Base-by-base conservation (phyloP, 2,888 invertebrate species). In the Leptinotarsa peninsularis region DNA sequence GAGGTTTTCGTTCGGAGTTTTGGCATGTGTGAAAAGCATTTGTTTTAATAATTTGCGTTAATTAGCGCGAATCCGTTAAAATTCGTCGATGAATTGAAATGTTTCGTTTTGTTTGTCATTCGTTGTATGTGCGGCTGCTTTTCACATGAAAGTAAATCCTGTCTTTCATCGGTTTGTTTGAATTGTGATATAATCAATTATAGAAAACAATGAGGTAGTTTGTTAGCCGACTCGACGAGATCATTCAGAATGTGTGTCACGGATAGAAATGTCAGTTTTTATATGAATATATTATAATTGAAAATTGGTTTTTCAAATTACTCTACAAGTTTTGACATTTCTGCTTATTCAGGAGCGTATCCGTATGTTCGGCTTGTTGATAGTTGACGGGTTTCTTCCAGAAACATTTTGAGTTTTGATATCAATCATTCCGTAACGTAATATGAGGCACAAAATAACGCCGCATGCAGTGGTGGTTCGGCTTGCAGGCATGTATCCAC, bases 21-120 rank as follows among this genome's bases (percentile, higher is more conserved):
- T 72, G 76, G 74, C 76, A 74, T 76, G 76, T 74, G 76, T 74
- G 74, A 76, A 76, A 76, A 74, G 72, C 74, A 66, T 74, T 74
- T 75, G 60, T 54, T 71, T 67, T 74, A 54, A 63, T 56, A 43
- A 69, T 69, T 69, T n/a, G 18, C 69, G 54, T 58, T 56, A 17
- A 52, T 69, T 69, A 69, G 69, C 69, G 17, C n/a, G 13, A 69
- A 27, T 43, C 13, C 54, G 69, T 69, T 23, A 21, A 69, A 33
- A 56, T 69, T 15, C 43, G 43, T 56, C 56, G 69, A 69, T 69
- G 56, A 69, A 69, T 56, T 33, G 69, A 63, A 63, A 63, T 63
- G 63, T 63, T 63, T 63, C 63, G 33, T 43, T 43, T 23, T 21
- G 23, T 58, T 58, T 58, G 58, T 58, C 23, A 23, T 58, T 58